Conservation (phyloP, 2,113 vertebrate genomes). For the Leucosticte australis region DNA sequence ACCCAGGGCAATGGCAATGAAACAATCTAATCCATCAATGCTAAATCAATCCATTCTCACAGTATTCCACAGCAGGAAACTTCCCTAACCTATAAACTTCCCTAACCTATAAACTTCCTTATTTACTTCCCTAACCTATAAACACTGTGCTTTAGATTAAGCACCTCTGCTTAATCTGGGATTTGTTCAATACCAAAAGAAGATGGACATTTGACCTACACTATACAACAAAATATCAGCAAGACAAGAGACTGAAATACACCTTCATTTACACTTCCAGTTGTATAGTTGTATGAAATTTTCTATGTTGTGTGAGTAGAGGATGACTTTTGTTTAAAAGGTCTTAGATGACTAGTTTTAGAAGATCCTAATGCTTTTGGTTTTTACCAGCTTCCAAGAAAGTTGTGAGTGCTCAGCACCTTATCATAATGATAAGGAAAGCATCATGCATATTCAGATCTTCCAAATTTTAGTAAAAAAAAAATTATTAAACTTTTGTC, state of each 20-base stretch:
- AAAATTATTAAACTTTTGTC: not conserved
- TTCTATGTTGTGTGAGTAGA: not conserved
- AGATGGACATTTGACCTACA: constrained; percentile 5
- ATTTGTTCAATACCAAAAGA: constrained; percentile 27
- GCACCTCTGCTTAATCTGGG: not conserved
- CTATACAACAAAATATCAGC: not conserved
- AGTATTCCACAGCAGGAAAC: not conserved
- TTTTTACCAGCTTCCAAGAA: not conserved
- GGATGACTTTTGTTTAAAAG: not conserved
- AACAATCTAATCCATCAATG: not conserved
- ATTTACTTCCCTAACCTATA: constrained; percentile 34
- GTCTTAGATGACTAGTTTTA: not conserved
- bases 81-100: constrained; percentile 45
- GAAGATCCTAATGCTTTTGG: not conserved
- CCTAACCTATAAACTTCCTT: constrained; percentile 34
- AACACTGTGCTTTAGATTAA: constrained; percentile 30
- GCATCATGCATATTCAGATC: not conserved
- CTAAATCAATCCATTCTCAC: not conserved
- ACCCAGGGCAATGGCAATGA: not conserved
- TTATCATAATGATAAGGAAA: not conserved
- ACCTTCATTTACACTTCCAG: constrained; percentile 7
- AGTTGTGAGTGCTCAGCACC: not conserved
- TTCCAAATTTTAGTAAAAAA: not conserved
- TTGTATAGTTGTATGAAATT: constrained; percentile 3
- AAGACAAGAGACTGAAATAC: constrained; percentile 13